Evolutionary conservation across 2,113 vertebrate genomes (phyloP).

Genomic region (Paratilapia polleni): DNA sequence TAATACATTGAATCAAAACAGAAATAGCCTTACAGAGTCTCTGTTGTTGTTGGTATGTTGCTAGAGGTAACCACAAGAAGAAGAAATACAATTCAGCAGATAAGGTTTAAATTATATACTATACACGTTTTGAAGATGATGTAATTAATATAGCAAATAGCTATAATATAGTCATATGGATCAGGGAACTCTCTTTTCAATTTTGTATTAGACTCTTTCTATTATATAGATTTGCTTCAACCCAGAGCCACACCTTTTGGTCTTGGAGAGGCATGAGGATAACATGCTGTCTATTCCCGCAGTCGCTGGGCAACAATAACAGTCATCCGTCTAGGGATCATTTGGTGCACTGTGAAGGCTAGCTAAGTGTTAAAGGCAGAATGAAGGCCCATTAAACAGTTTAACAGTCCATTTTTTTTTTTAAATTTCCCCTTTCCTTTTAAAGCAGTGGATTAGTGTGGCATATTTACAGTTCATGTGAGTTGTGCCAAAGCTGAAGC

Average conservation of each 20-base stretch:
- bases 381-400: fast-evolving
- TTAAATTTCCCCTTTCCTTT: not conserved
- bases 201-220: not conserved
- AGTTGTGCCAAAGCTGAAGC: not conserved
- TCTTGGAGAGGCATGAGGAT: not conserved
- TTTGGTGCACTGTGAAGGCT: not conserved
- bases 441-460: not conserved
- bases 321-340: not conserved
- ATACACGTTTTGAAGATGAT: not conserved
- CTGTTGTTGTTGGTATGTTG: not conserved
- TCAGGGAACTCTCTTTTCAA: not conserved
- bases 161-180: not conserved
- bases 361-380: not conserved
- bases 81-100: not conserved
- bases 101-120: not conserved
- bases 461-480: not conserved
- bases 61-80: not conserved
- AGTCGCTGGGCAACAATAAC: not conserved
- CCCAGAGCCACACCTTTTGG: not conserved
- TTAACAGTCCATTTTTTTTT: not conserved
- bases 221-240: not conserved
- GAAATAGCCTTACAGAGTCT: not conserved
- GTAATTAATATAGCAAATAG: not conserved
- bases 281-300: not conserved
- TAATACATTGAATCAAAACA: not conserved